phyloP scores from a whole-genome alignment of 2,888 invertebrate species.

The Cephus runcator region DNA sequence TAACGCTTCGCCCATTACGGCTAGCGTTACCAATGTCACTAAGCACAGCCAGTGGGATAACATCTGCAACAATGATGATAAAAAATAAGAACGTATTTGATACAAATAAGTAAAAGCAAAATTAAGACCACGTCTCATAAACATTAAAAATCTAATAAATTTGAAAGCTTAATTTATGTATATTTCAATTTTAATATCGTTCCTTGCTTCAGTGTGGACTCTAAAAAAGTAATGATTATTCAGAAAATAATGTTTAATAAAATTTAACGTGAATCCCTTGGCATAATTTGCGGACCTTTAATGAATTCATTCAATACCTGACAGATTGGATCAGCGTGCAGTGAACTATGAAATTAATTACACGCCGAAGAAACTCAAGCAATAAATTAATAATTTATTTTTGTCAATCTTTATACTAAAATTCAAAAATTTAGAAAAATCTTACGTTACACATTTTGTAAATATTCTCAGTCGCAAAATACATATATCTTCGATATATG shows the following conservation, averaged over 20 bases:
- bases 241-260: background rate
- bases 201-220: background rate
- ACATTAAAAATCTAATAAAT: background rate
- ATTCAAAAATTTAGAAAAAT: background rate
- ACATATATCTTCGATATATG: background rate
- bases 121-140: background rate
- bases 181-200: background rate
- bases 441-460: background rate
- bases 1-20: conserved; percentile 43
- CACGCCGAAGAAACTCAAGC: background rate
- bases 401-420: background rate
- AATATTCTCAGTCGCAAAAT: background rate
- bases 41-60: conserved; percentile 40
- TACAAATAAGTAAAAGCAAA: background rate
- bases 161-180: background rate
- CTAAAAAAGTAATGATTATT: background rate
- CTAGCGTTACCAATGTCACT: conserved; percentile 40
- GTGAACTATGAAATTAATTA: background rate
- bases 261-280: background rate
- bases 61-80: conserved; percentile 41
- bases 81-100: background rate
- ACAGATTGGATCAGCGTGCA: background rate
- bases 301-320: background rate
- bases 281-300: background rate
- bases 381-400: background rate